Evolutionary conservation across 2,888 invertebrate species (phyloP).

Genomic region (Dicyrtomina minuta): DNA sequence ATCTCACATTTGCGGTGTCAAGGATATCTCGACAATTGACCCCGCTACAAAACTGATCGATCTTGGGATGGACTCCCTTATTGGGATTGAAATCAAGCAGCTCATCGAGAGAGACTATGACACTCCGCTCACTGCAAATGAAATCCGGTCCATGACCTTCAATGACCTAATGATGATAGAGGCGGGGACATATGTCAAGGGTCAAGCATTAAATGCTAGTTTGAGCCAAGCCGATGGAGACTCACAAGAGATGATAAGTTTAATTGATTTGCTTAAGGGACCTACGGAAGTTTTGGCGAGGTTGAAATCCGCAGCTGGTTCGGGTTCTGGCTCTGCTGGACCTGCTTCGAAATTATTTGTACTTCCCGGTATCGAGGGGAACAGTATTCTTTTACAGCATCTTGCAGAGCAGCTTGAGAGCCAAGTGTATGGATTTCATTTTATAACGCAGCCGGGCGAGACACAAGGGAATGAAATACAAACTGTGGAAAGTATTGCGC

Average conservation of each 20-base stretch:
- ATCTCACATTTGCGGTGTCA: slow-evolving; percentile 60
- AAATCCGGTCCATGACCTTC: slow-evolving; percentile 56
- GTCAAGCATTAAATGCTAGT: too few relatives aligned
- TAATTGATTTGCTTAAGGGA: too few relatives aligned
- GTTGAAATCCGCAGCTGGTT: neutral
- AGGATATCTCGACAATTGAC: slow-evolving; percentile 59
- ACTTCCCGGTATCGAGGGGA: slow-evolving; percentile 23
- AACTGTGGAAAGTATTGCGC: slow-evolving; percentile 8
- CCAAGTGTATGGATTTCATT: too few relatives aligned
- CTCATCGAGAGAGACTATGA: slow-evolving; percentile 60
- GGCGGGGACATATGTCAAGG: slow-evolving; percentile 10
- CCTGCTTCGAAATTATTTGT: slow-evolving; percentile 4
- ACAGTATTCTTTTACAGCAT: neutral
- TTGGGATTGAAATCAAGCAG: slow-evolving; percentile 64
- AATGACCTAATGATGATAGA: slow-evolving; percentile 25
- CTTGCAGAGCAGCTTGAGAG: too few relatives aligned
- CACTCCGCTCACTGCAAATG: slow-evolving; percentile 60
- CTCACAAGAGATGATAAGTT: too few relatives aligned
- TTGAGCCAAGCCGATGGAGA: too few relatives aligned
- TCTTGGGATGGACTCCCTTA: slow-evolving; percentile 64
- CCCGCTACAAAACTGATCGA: slow-evolving; percentile 61
- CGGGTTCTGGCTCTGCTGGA: neutral
- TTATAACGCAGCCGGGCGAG: too few relatives aligned
- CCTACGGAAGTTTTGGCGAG: neutral
- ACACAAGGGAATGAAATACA: too few relatives aligned